Conservation (phyloP, 2,797 vertebrate genomes). For the Propithecus deckenii region DNA sequence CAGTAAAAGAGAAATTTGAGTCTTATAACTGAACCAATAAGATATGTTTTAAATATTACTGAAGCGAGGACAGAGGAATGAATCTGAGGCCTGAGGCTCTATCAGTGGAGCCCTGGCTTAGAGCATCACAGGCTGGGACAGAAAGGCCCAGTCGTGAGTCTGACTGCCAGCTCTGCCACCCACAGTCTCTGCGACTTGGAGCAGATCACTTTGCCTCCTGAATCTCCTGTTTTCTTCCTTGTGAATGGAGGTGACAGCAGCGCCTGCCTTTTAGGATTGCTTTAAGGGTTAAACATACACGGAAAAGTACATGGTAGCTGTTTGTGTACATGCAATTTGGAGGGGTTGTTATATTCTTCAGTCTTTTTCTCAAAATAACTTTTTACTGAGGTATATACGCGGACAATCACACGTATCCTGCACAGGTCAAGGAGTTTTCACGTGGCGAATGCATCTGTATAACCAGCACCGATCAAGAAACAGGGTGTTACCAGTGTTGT, state of each 20-base stretch:
- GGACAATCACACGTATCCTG: neutral
- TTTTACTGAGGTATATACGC: neutral
- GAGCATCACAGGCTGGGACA: neutral
- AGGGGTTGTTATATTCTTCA: neutral
- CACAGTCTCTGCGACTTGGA: neutral
- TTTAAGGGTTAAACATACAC: neutral
- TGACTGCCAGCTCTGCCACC: neutral
- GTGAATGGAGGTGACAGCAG: neutral
- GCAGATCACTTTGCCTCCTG: neutral
- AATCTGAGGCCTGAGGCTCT: neutral
- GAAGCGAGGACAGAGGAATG: neutral
- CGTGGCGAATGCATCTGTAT: neutral
- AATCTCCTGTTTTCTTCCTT: neutral
- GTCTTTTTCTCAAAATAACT: neutral
- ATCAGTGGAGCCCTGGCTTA: neutral
- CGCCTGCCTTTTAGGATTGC: neutral
- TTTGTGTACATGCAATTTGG: neutral
- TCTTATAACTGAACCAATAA: neutral
- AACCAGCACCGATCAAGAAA: neutral
- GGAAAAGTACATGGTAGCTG: neutral
- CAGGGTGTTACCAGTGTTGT: neutral
- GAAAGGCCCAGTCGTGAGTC: accelerated
- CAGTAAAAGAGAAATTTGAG: neutral
- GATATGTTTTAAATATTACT: neutral
- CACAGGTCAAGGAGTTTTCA: neutral